Conservation (phyloP, 2,888 invertebrate genomes). For the Philereme vetulata region DNA sequence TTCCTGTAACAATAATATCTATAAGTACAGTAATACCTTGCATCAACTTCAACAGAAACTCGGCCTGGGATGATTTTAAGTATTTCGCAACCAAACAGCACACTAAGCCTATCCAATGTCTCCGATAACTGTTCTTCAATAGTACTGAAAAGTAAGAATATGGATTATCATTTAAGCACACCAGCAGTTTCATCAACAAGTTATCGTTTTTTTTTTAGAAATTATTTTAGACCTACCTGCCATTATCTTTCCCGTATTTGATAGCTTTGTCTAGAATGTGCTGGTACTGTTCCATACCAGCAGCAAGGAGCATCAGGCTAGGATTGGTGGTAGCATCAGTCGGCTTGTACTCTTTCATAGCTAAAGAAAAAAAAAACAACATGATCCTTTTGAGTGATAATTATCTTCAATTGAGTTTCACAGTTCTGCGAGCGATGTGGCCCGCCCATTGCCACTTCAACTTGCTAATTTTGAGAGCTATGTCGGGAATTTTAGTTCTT, state of each 20-base stretch:
- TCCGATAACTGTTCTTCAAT: conserved; percentile 89
- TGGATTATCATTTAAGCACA: not conserved
- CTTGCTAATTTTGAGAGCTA: too few relatives aligned
- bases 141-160: conserved; percentile 73
- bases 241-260: conserved; percentile 87
- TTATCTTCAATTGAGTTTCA: too few relatives aligned
- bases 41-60: conserved; percentile 98
- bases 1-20: too few relatives aligned
- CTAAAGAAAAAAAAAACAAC: conserved; percentile 81
- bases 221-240: conserved; percentile 55
- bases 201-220: too few relatives aligned
- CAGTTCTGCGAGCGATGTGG: too few relatives aligned
- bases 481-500: too few relatives aligned
- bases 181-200: not conserved
- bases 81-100: conserved; percentile 98
- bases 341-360: conserved; percentile 98
- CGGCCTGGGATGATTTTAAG: conserved; percentile 98
- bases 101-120: conserved; percentile 97
- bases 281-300: conserved; percentile 96
- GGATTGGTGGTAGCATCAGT: conserved; percentile 99
- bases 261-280: conserved; percentile 95
- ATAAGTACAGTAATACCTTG: conserved; percentile 82
- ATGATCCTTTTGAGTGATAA: not conserved
- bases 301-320: conserved; percentile 96
- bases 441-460: too few relatives aligned